These are phyloP conservation scores for Lophotis ruficrista DNA, from an alignment of 2,113 vertebrate genomes.

Conservation along the genomic window DNA sequence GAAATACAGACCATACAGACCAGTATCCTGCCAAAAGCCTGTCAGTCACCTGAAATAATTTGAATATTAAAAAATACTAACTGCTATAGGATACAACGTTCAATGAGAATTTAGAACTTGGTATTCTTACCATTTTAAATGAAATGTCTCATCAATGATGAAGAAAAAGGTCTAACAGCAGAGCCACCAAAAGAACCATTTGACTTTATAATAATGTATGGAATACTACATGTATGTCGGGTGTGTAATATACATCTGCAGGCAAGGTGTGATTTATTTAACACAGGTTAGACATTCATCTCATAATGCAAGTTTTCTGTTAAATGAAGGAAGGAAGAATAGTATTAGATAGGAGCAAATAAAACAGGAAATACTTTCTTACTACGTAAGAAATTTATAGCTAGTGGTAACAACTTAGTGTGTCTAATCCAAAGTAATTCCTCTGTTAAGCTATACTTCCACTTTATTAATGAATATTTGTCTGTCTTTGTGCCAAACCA, in stretches of 20 bases:
- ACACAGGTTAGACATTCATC: neutral
- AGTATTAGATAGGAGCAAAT: neutral
- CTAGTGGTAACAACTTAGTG: neutral
- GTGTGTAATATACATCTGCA: neutral
- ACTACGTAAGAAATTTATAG: neutral
- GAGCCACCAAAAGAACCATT: neutral
- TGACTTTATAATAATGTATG: rapidly evolving
- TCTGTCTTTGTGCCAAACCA: neutral
- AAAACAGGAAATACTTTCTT: neutral
- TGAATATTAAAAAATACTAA: neutral
- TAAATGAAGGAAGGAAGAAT: neutral
- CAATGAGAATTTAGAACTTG: neutral
- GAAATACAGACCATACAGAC: neutral
- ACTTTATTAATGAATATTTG: neutral
- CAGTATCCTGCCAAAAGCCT: neutral
- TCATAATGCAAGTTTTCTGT: neutral
- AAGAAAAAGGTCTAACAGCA: neutral
- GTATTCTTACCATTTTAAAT: neutral
- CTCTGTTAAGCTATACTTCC: neutral
- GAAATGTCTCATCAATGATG: neutral
- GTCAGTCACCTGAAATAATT: neutral
- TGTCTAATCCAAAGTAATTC: neutral
- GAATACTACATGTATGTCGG: neutral
- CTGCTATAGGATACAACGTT: neutral
- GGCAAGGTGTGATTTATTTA: neutral